These are phyloP conservation scores for Dicrurus megarhynchus DNA, from an alignment of 2,113 vertebrate species.

Conservation along the genomic window DNA sequence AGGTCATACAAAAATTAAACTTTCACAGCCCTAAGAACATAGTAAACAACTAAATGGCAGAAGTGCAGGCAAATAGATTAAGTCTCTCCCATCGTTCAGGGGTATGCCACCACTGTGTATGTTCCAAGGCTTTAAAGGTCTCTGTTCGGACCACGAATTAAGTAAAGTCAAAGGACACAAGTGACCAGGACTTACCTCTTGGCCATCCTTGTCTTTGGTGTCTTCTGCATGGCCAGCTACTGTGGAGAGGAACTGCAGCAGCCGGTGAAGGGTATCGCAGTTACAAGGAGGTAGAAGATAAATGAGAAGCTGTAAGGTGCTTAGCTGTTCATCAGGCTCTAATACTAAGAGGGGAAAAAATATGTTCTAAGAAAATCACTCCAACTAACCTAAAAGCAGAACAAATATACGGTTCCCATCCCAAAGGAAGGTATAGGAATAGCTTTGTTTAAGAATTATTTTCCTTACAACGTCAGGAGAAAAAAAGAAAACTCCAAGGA, in stretches of 20 bases:
- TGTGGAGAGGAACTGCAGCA: slow-evolving; percentile 90
- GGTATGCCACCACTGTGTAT: rapidly evolving
- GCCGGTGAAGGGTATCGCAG: slow-evolving; percentile 92
- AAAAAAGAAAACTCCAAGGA: neutral
- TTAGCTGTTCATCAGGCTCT: slow-evolving; percentile 85
- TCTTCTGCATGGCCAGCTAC: slow-evolving; percentile 89
- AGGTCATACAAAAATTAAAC: neutral
- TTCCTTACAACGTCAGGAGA: neutral
- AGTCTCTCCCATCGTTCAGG: neutral
- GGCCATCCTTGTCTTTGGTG: slow-evolving; percentile 78
- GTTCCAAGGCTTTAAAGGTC: neutral
- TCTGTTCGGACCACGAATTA: neutral
- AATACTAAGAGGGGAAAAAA: slow-evolving; percentile 80
- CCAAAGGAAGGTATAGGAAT: neutral
- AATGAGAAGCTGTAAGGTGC: slow-evolving; percentile 88
- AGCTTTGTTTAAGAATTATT: neutral
- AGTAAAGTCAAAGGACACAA: neutral
- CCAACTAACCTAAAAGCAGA: slow-evolving; percentile 37
- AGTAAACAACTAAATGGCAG: neutral
- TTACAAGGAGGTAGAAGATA: slow-evolving; percentile 96
- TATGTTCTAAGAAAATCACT: slow-evolving; percentile 49
- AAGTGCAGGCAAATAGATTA: neutral
- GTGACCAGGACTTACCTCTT: slow-evolving; percentile 72
- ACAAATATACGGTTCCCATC: neutral
- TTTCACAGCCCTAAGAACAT: neutral